Evolutionary conservation across 2,888 invertebrate species (phyloP).

Genomic region (Liopterus haemorrhoidalis): DNA sequence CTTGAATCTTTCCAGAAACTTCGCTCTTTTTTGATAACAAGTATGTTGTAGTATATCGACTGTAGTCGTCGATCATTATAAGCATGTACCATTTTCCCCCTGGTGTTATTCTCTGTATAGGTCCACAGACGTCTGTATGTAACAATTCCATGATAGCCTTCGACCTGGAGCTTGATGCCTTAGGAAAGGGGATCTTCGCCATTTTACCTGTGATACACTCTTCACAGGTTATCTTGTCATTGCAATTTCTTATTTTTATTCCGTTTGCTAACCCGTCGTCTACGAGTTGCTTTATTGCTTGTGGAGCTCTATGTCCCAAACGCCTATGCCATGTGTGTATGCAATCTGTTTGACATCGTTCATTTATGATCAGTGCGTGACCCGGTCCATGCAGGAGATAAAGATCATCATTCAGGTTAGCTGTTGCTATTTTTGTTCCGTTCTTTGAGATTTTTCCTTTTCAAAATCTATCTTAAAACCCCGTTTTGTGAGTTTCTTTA

Average conservation of each 20-base stretch:
- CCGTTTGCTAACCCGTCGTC: constrained; percentile 15
- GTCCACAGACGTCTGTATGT: constrained; percentile 36
- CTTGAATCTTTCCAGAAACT: constrained; percentile 19
- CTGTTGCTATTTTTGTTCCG: no score
- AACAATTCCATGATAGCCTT: constrained; percentile 28
- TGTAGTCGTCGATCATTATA: constrained; percentile 37
- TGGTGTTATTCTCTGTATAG: constrained; percentile 32
- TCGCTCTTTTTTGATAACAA: constrained; percentile 31
- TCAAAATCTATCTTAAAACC: no score
- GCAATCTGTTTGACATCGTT: no score
- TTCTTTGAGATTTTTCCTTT: no score
- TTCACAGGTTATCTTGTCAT: constrained; percentile 16
- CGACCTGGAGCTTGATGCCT: not conserved
- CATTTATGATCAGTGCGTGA: no score
- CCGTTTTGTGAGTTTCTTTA: no score
- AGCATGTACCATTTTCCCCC: constrained; percentile 32
- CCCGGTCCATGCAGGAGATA: no score
- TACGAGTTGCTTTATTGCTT: not conserved
- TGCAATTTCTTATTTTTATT: constrained; percentile 25
- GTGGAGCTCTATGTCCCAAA: constrained; percentile 27
- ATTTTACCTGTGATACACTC: constrained; percentile 32
- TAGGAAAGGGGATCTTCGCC: constrained; percentile 26
- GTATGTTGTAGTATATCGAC: constrained; percentile 30
- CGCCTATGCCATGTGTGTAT: constrained; percentile 27
- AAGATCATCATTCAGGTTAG: no score